Evolutionary conservation across 2,113 vertebrate genomes (phyloP).

Genomic region (Ceyx margarethae): DNA sequence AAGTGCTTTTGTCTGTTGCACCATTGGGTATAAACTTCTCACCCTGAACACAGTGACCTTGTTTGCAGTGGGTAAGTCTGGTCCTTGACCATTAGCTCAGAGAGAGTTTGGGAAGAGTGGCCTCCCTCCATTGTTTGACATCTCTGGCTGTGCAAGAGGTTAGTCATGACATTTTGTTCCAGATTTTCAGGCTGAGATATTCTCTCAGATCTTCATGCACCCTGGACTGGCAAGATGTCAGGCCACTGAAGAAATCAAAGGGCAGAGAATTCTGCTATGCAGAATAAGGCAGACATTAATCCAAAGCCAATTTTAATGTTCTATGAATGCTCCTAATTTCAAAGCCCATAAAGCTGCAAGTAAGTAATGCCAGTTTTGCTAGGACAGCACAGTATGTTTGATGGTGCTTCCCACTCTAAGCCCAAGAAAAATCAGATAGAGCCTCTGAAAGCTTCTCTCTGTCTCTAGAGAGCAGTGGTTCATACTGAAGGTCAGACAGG

Average conservation of each 20-base stretch:
- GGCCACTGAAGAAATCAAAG: neutral
- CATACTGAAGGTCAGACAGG: neutral
- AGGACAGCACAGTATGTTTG: neutral
- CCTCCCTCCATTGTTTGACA: neutral
- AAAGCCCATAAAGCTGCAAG: neutral
- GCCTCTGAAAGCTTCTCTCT: neutral
- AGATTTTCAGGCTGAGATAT: neutral
- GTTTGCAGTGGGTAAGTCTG: neutral
- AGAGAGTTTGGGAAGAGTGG: neutral
- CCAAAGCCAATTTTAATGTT: neutral
- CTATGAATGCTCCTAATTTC: neutral
- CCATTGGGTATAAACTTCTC: neutral
- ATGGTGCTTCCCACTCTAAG: neutral
- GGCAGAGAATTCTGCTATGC: neutral
- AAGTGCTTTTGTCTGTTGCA: neutral
- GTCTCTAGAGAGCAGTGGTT: neutral
- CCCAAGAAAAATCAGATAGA: neutral
- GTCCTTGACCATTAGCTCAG: neutral
- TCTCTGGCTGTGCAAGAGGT: neutral
- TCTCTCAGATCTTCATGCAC: neutral
- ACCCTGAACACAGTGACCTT: neutral
- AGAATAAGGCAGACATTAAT: neutral
- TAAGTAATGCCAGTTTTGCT: neutral
- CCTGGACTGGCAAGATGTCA: neutral
- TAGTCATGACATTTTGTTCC: neutral